Evolutionary conservation across 2,113 vertebrate genomes (phyloP), one percentile per base, ranked within the genome.

Genomic region (Callipepla californica): DNA sequence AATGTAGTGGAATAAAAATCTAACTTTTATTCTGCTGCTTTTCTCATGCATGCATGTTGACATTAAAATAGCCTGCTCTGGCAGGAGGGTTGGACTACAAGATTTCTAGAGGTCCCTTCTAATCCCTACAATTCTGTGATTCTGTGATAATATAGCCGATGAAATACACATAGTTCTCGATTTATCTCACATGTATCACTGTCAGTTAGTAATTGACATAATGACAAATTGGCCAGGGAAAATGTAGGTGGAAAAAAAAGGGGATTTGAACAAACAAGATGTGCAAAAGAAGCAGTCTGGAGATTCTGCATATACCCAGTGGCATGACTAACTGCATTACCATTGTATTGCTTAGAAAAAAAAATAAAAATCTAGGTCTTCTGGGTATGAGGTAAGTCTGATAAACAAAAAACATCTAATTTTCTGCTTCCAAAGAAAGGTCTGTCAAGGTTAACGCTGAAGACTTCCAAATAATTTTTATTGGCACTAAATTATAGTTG

Each of bases 321-420:
- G 61, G 13, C 45, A 84, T n/a, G 66, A 79, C 30, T 78, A 75
- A 36, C 20, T 85, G n/a, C 28, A 30, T 79, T 90, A 26, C 34
- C 28, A 77, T 70, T 94, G 42, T 88, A 66, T 42, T 86, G 20
- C 23, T 63, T 68, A 23, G 90, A 89, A 88, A 42, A 61, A 61
- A 81, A 50, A 28, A 76, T 7, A 55, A 73, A 9, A 91, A 91
- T 94, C 48, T 90, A 59, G n/a, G 83, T 86, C 92, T 85, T 89
- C 10, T 94, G 89, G 61, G 90, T 93, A 89, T 85, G 74, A 95
- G 77, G 83, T 94, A 81, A 86, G 87, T 70, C 55, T 91, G 69
- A 87, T 92, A 95, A 95, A 96, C 63, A 95, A 55, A 95, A 90
- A 94, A 34, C 62, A 94, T 92, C 91, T 93, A 78, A 95, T 94